These are phyloP conservation scores for Acleris holmiana DNA, from an alignment of 2,888 invertebrate genomes.

Conservation along the genomic window DNA sequence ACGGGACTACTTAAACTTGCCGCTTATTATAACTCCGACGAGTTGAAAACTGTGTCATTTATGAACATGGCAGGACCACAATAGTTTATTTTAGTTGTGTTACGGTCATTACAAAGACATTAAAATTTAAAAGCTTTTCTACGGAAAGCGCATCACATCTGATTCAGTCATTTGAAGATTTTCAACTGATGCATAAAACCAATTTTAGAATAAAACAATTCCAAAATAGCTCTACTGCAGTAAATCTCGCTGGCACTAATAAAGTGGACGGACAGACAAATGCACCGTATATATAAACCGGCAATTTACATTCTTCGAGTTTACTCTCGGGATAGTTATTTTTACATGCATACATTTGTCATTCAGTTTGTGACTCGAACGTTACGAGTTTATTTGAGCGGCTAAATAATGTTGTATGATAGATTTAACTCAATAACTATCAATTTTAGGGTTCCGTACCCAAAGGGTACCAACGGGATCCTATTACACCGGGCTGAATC, in stretches of 20 bases:
- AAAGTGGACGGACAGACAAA: slow-evolving; percentile 68
- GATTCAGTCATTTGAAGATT: slow-evolving; percentile 7
- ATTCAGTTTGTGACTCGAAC: neutral
- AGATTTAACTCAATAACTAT: no score
- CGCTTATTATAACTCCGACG: no score
- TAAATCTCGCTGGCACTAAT: slow-evolving; percentile 55
- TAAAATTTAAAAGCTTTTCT: slow-evolving; percentile 3
- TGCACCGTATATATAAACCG: slow-evolving; percentile 58
- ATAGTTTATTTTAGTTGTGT: no score
- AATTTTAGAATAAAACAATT: slow-evolving; percentile 26
- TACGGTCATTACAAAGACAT: neutral
- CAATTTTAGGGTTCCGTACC: no score
- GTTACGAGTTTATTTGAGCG: neutral
- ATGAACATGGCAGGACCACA: no score
- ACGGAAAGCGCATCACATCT: neutral
- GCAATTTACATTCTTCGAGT: slow-evolving; percentile 69
- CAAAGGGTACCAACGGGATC: no score
- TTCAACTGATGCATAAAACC: slow-evolving; percentile 5
- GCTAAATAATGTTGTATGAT: neutral
- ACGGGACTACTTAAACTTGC: no score
- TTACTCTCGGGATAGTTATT: slow-evolving; percentile 25
- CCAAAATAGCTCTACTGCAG: slow-evolving; percentile 37
- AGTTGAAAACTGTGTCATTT: no score
- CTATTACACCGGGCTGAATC: no score
- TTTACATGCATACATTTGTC: slow-evolving; percentile 11